Conservation (phyloP, 2,113 vertebrate species). For the Zapornia atra region DNA sequence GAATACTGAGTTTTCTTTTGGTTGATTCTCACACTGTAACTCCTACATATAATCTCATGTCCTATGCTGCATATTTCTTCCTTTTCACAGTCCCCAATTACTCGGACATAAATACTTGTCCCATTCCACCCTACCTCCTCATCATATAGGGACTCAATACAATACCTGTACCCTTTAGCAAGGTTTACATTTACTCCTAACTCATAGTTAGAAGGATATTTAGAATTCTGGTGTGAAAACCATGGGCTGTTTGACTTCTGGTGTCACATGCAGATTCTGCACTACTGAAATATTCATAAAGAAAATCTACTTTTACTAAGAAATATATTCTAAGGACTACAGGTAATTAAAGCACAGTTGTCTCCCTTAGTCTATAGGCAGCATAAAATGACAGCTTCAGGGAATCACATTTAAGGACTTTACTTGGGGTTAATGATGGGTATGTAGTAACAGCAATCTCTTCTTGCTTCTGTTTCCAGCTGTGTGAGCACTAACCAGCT, state of each 20-base stretch:
- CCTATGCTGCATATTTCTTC: neutral
- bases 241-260: rapidly evolving
- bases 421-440: neutral
- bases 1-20: neutral
- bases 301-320: neutral
- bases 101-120: neutral
- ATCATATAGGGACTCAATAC: neutral
- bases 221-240: neutral
- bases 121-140: neutral
- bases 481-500: neutral
- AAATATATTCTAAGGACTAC: neutral
- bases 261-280: neutral
- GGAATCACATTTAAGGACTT: neutral
- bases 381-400: neutral
- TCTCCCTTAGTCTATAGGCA: neutral
- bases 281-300: neutral
- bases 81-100: neutral
- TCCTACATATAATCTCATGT: neutral
- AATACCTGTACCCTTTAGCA: neutral
- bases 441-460: neutral
- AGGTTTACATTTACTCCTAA: neutral
- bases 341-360: neutral
- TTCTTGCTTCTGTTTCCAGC: neutral
- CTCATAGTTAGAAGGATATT: neutral
- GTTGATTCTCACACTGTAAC: neutral